Evolutionary conservation across 2,113 vertebrate species (phyloP), one percentile per base, ranked within the genome.

Genomic region (Pterocles orientalis): DNA sequence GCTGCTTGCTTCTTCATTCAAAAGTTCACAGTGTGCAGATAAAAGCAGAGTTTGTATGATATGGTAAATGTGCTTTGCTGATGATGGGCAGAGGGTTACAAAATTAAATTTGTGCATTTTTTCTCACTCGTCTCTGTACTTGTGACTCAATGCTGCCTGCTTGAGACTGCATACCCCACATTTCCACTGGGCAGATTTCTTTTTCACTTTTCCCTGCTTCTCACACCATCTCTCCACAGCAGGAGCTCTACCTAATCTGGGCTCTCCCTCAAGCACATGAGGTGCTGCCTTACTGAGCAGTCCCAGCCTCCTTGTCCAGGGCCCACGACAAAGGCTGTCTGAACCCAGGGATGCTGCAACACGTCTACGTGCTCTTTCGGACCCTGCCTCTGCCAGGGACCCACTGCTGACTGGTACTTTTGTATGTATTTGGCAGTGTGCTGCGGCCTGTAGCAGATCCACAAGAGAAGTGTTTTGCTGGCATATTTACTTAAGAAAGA

Each of bases 281-380:
- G 18, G 33, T n/a, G n/a, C 56, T 76, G n/a, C 29, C 12, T 45
- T 33, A 29, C 48, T 12, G n/a, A 80, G 21, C 34, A 82, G 48
- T 51, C 51, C 18, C 34, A 56, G 0, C 7, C 14, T 71, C 23
- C 29, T 62, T 43, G 23, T 71, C 53, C 45, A 47, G 16, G 18
- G 24, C 34, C 34, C 57, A 16, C 0, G 0, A 12, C 14, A 57
- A 86, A n/a, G 54, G 18, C 62, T 72, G 60, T 7, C 51, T 53
- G 80, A 86, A 62, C 31, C 25, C 7, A 1, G 64, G 39, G 43
- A 87, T 70, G 48, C 28, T 83, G 54, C 50, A 29, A 26, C 18
- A 41, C 0, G 0, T 21, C 41, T 39, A 31, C 0, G 4, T 24
- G 29, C 33, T 68, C 23, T 39, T 57, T 71, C 21, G 29, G 68